phyloP scores from a whole-genome alignment of 2,113 vertebrate species.

The Vidua macroura region DNA sequence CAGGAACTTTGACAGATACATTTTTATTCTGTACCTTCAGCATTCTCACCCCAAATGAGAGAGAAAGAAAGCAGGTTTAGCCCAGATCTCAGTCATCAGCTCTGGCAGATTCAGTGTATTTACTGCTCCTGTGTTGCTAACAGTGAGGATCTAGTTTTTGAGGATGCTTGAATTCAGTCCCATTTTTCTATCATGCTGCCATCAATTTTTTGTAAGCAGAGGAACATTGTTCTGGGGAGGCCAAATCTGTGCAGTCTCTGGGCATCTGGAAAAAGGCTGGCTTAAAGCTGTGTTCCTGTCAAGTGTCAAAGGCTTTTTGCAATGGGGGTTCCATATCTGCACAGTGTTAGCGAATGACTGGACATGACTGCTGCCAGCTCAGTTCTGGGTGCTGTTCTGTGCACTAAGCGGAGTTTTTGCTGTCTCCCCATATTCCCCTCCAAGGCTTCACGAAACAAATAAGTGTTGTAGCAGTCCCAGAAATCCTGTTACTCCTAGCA shows the following conservation, averaged over 20 bases:
- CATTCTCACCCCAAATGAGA: not conserved
- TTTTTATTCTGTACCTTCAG: not conserved
- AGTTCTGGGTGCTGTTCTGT: not conserved
- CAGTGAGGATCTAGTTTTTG: not conserved
- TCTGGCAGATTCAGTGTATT: not conserved
- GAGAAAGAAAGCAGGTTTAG: not conserved
- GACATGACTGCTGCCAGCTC: not conserved
- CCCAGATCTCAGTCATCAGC: not conserved
- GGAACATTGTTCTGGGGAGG: not conserved
- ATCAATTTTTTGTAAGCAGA: not conserved
- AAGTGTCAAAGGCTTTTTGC: not conserved
- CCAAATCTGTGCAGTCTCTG: not conserved
- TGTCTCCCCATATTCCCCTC: not conserved
- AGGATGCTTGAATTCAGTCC: not conserved
- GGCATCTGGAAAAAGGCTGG: not conserved
- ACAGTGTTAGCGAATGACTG: accelerated
- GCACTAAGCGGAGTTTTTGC: not conserved
- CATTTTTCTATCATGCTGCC: not conserved
- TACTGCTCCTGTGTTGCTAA: not conserved
- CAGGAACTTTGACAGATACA: not conserved
- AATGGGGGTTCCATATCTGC: not conserved
- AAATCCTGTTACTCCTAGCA: not conserved
- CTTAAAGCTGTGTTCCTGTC: not conserved
- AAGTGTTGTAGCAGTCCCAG: not conserved
- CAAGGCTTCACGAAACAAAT: not conserved